Evolutionary conservation across 2,797 vertebrate genomes (phyloP), one percentile per base, ranked within the genome.

Genomic region (Scolopax rusticola): DNA sequence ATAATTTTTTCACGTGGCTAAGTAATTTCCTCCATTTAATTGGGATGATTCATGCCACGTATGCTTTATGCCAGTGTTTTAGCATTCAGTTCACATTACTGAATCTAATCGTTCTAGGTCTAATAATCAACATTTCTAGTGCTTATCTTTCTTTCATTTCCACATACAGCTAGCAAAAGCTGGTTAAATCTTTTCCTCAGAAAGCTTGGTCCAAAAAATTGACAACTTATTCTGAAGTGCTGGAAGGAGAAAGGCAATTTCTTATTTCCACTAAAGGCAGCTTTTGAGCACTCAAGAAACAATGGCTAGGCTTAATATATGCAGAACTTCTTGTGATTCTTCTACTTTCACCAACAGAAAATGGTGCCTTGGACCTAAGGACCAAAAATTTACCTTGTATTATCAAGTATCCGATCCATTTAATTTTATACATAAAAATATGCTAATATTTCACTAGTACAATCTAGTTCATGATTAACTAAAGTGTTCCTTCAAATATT

Each of bases 1-100:
- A 53, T 85, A 74, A 14, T 79, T 93, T 95, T 92, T 91, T 92
- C 68, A 82, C 41, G 12, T 27, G 63, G 69, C n/a, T 78, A 88
- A 94, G 47, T 80, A 81, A 91, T 93, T 93, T 94, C 71, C 56
- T 91, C 32, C 30, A 25, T 75, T 93, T 93, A 93, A 93, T 51
- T 88, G 63, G 45, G 40, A 91, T 90, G 87, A 95, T 84, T 94
- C 84, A 91, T 64, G 43, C 30, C 63, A 95, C 3, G 1, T 56
- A 61, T 40, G 80, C 53, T 75, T 48, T 43, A 12, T 9, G 33
- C 51, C 41, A 50, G 69, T 27, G 47, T 48, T 73, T 70, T 27
- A 60, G 75, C 76, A 84, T 57, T 91, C 69, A 50, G 20, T 53
- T 89, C 65, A 68, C 47, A 24, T 70, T 81, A 76, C 61, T 51